Conservation (phyloP, 2,888 invertebrate genomes). For the Epiblema foenella region DNA sequence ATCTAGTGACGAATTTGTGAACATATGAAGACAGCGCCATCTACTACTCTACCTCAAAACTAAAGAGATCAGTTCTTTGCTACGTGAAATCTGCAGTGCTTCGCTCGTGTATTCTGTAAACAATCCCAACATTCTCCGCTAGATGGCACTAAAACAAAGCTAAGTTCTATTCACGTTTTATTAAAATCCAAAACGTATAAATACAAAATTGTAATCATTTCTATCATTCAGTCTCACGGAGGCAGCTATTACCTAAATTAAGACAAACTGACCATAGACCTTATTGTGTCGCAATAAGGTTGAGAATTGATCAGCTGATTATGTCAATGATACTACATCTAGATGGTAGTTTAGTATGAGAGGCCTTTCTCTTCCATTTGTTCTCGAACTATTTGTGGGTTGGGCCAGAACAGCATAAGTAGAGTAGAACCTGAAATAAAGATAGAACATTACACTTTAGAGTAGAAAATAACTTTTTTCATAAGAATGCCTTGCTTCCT, state of each 20-base stretch:
- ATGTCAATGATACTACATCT: slow-evolving; percentile 4
- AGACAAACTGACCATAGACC: neutral
- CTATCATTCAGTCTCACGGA: slow-evolving; percentile 45
- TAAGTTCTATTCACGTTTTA: slow-evolving; percentile 42
- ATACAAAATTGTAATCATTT: slow-evolving; percentile 44
- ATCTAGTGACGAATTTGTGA: neutral
- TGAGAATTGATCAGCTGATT: neutral
- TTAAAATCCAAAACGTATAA: slow-evolving; percentile 37
- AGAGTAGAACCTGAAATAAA: slow-evolving; percentile 67
- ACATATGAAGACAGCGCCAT: slow-evolving; percentile 5
- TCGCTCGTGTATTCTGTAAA: slow-evolving; percentile 11
- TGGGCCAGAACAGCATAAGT: slow-evolving; percentile 75
- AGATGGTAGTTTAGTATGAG: slow-evolving; percentile 61
- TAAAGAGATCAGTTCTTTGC: neutral
- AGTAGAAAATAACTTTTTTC: no score
- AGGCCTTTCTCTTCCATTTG: slow-evolving; percentile 72
- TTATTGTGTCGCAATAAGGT: neutral
- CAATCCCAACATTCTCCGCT: slow-evolving; percentile 36
- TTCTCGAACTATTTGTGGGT: slow-evolving; percentile 68
- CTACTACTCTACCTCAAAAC: neutral
- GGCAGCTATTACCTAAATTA: slow-evolving; percentile 37
- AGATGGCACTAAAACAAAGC: slow-evolving; percentile 37
- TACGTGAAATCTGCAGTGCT: no score
- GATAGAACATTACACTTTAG: slow-evolving; percentile 8
- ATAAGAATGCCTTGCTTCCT: no score